Conservation (phyloP, 2,888 invertebrate genomes). For the Hirtodrosophila duncani region DNA sequence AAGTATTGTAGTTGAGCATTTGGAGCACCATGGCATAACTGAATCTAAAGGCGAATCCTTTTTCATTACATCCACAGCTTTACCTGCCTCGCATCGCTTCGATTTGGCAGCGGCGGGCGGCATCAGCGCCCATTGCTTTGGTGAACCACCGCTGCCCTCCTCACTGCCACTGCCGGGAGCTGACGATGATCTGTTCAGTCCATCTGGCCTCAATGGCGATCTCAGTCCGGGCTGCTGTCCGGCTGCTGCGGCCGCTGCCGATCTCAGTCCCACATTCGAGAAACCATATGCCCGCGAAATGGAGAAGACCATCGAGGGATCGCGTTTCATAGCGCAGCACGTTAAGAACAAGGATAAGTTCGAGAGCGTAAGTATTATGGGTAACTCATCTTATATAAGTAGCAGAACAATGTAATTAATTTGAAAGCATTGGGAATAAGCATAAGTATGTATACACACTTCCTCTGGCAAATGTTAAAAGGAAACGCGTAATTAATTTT, state of each 20-base stretch:
- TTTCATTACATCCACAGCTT: conserved; percentile 66
- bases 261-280: conserved; percentile 88
- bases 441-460: no score
- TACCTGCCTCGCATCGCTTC: conserved; percentile 80
- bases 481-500: conserved; percentile 15
- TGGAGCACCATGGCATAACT: no score
- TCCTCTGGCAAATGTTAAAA: no score
- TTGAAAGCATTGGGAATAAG: no score
- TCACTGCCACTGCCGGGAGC: conserved; percentile 85
- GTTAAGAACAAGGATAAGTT: conserved; percentile 96
- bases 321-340: conserved; percentile 96
- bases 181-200: conserved; percentile 90
- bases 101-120: conserved; percentile 84
- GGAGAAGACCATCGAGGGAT: conserved; percentile 95
- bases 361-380: conserved; percentile 92
- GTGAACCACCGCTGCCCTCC: conserved; percentile 84
- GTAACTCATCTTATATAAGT: no score
- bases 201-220: conserved; percentile 80
- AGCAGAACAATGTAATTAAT: conserved; percentile 11
- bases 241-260: conserved; percentile 78
- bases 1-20: no score
- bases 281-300: conserved; percentile 89
- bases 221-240: conserved; percentile 80
- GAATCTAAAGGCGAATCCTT: no score
- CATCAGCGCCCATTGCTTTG: conserved; percentile 82